These are phyloP conservation scores for Drosophila infuscata DNA, from an alignment of 2,888 invertebrate species.

Conservation along the genomic window DNA sequence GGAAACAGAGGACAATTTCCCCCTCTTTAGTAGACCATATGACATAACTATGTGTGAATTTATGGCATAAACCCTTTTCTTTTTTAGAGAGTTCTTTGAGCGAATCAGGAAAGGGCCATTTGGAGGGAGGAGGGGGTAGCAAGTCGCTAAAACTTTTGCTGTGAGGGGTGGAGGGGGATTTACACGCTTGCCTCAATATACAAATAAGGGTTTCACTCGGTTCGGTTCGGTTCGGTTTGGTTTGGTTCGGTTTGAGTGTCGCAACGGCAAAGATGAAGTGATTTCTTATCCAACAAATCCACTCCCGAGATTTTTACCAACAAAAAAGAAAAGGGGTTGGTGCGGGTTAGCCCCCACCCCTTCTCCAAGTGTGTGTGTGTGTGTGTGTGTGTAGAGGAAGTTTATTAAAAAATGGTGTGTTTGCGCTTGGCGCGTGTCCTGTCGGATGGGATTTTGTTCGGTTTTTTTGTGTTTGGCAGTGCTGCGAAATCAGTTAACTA, in stretches of 20 bases:
- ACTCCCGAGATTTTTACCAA: slow-evolving; percentile 47
- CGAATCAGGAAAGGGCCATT: slow-evolving; percentile 64
- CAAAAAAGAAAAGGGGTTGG: slow-evolving; percentile 59
- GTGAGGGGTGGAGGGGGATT: slow-evolving; percentile 57
- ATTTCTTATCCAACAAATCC: slow-evolving; percentile 80
- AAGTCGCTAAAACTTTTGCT: slow-evolving; percentile 15
- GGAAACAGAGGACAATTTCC: slow-evolving; percentile 6
- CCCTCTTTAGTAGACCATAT: slow-evolving; percentile 55
- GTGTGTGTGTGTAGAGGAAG: slow-evolving; percentile 57
- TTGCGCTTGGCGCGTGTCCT: slow-evolving; percentile 78
- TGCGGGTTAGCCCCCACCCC: slow-evolving; percentile 26
- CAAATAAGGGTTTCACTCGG: slow-evolving; percentile 74
- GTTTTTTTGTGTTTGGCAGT: slow-evolving; percentile 3
- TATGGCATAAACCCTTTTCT: slow-evolving; percentile 79
- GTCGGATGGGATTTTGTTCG: slow-evolving; percentile 40
- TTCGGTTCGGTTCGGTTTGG: slow-evolving; percentile 11
- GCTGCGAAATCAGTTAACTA: slow-evolving; percentile 75
- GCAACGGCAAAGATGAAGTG: slow-evolving; percentile 72
- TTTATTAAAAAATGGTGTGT: slow-evolving; percentile 78
- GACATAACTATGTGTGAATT: slow-evolving; percentile 82
- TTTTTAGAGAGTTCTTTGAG: slow-evolving; percentile 45
- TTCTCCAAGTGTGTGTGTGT: slow-evolving; percentile 11
- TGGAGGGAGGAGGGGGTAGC: slow-evolving; percentile 15
- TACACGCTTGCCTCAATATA: slow-evolving; percentile 79
- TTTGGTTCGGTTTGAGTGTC: slow-evolving; percentile 45